Evolutionary conservation across 2,797 vertebrate species (phyloP), one percentile per base, ranked within the genome.

Genomic region (Oceanodroma leucorhoa): DNA sequence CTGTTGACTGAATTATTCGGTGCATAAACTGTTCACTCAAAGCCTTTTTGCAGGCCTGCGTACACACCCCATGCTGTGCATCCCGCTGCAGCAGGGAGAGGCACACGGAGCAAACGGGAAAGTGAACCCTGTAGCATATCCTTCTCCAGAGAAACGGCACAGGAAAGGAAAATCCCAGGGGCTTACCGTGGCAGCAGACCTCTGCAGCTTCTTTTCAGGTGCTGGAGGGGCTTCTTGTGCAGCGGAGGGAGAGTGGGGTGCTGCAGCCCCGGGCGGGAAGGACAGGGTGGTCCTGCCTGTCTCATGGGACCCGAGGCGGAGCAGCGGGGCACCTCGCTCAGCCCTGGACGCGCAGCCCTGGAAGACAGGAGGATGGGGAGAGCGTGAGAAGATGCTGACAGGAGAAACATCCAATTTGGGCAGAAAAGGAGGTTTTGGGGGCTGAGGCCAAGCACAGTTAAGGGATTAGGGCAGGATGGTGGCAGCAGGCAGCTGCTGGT

Each of bases 131-230:
- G 6, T 3, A 18, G 40, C 10, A 1, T 1, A 1, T 14, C 50
- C 54, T 53, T 2, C 38, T 27, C 20, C 32, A 23, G 67, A 36
- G 30, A 22, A 24, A 22, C 0, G 7, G 27, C 43, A 23, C 1
- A 2, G 80, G 30, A 16, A 16, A 22, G 75, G 16, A 2, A 26
- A 36, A 36, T 36, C 4, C 9, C 40, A 3, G 32, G 50, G 18
- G 67, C 95, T 58, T 34, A 96, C 96, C 75, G 88, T 94, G 90
- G 93, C 75, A 87, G 92, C 90, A 83, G 91, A 78, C 12, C 60
- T 50, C 34, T 12, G 71, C 43, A 20, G 90, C 89, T 84, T 77
- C 0, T 23, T 38, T 14, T 30, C 0, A 3, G 20, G 64, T 46
- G 55, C 78, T 70, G 91, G 75, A 79, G 21, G n/a, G 51, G 58